phyloP scores from a whole-genome alignment of 2,797 vertebrate genomes.

The Serranus cabrilla region DNA sequence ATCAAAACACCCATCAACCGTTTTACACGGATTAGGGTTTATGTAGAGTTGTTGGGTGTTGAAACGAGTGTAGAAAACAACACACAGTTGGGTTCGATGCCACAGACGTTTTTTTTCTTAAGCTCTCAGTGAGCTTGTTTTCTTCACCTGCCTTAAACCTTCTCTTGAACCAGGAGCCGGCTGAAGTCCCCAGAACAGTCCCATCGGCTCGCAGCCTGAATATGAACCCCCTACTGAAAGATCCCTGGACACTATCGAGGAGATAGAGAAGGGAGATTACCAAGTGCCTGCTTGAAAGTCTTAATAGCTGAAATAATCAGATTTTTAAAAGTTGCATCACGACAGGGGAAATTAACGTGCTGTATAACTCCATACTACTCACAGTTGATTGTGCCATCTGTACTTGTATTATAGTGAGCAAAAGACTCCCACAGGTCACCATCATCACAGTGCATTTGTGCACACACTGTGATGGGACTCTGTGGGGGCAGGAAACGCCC shows the following conservation, averaged over 20 bases:
- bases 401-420: conserved; percentile 73
- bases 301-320: too few species aligned
- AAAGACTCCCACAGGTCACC: conserved; percentile 80
- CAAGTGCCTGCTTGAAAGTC: too few species aligned
- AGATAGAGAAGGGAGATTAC: neutral
- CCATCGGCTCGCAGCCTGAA: conserved; percentile 88
- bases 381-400: conserved; percentile 72
- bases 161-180: conserved; percentile 78
- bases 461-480: conserved; percentile 69
- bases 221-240: conserved; percentile 87
- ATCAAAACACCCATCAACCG: neutral
- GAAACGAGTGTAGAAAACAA: neutral
- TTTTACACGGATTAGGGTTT: neutral
- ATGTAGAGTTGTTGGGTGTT: neutral
- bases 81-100: neutral
- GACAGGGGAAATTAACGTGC: neutral
- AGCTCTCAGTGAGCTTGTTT: conserved; percentile 4
- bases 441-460: conserved; percentile 76
- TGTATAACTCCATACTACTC: conserved; percentile 37
- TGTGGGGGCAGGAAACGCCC: conserved; percentile 68
- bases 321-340: too few species aligned
- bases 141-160: conserved; percentile 72
- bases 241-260: conserved; percentile 71
- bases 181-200: conserved; percentile 87
- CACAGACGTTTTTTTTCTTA: neutral